Evolutionary conservation across 2,888 invertebrate species (phyloP).

Genomic region (Acronicta aceris): DNA sequence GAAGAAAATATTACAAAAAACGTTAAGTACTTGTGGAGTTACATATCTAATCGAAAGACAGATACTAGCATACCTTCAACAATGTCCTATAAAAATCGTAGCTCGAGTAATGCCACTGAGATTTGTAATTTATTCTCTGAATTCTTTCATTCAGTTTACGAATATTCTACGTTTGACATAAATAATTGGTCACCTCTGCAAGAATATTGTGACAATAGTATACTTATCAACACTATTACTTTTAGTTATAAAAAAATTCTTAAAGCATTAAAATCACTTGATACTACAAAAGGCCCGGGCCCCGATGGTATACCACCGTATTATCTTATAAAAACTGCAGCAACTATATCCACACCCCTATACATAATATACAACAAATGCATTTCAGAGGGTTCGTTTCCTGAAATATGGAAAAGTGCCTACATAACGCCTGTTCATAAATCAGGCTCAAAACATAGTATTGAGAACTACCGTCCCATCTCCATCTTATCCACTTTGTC

Average conservation of each 20-base stretch:
- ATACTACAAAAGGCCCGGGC: slow-evolving; percentile 3
- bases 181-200: slow-evolving; percentile 1
- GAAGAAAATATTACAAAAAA: slow-evolving; percentile 1
- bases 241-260: neutral
- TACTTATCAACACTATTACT: neutral
- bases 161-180: neutral
- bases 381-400: slow-evolving; percentile 3
- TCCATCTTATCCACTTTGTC: too few relatives aligned
- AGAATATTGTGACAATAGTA: neutral
- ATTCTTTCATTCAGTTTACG: slow-evolving; percentile 5
- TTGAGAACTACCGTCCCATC: too few relatives aligned
- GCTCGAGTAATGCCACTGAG: neutral
- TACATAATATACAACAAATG: slow-evolving; percentile 8
- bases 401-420: slow-evolving; percentile 2
- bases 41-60: neutral
- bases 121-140: slow-evolving; percentile 1
- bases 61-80: neutral
- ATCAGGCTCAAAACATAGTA: slow-evolving; percentile 2
- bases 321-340: slow-evolving; percentile 1
- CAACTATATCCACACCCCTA: neutral
- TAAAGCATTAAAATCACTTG: slow-evolving; percentile 1
- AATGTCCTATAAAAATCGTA: slow-evolving; percentile 1
- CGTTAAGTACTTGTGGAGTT: slow-evolving; percentile 1
- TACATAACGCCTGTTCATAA: slow-evolving; percentile 18
- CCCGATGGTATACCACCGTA: slow-evolving; percentile 3